Evolutionary conservation across 2,113 vertebrate genomes (phyloP), one percentile per base, ranked within the genome.

Genomic region (Probosciger aterrimus): DNA sequence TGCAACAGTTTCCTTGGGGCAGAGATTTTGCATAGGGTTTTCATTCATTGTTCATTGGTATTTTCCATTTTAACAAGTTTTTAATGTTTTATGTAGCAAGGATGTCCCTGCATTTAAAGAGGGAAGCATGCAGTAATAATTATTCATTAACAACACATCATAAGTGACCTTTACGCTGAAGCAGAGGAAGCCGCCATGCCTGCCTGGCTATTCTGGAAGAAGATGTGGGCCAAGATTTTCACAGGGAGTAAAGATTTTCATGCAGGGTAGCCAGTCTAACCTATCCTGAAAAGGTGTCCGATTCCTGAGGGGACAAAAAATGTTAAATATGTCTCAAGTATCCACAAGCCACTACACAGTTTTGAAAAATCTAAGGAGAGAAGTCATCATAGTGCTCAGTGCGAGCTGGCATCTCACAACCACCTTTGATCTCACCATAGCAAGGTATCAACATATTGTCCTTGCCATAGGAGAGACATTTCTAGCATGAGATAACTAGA

Each of bases 61-160:
- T 92, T 94, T 91, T 76, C 79, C 80, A 81, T 43, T 90, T 78
- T 83, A 71, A 44, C 25, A 82, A 70, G n/a, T 92, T 93, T 82
- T 71, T 75, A 77, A 86, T 81, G 76, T 52, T 80, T 88, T 81
- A 63, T 93, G 77, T 35, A 83, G 88, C 76, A 88, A 86, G 79
- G 90, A 92, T 86, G 57, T 18, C 71, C 62, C 80, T 89, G 77
- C 57, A 92, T 92, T 90, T 73, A 73, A 64, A 92, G 31, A 89
- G 67, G 55, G 71, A 95, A 94, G 57, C 31, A 71, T 6, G 47
- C 60, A 78, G 47, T 28, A 86, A 82, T 76, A 91, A 95, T 95
- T 94, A 96, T 90, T 86, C 90, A 95, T 90, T 93, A 96, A 91
- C 74, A 92, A 73, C 88, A 92, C 80, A 95, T 88, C 80, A 37